These are phyloP conservation scores for Pogonomyrmex californicus DNA, from an alignment of 1,140 invertebrate genomes.

Conservation along the genomic window DNA sequence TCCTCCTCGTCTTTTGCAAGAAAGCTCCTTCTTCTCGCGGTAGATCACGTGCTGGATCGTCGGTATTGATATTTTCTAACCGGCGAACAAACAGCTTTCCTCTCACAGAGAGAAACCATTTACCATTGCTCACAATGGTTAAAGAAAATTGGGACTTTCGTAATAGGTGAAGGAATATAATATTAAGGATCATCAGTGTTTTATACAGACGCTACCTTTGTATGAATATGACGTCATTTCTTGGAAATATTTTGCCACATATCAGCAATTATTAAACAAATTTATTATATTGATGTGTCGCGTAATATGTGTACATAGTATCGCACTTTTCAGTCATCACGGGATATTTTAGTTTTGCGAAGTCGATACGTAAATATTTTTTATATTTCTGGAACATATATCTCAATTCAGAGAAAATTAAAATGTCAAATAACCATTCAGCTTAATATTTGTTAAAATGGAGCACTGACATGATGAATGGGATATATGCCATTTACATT, in stretches of 20 bases:
- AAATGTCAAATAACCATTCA: not conserved
- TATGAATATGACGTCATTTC: not conserved
- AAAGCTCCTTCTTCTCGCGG: not conserved
- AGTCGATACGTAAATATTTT: slow-evolving; percentile 9
- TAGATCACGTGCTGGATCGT: not conserved
- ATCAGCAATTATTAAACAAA: not conserved
- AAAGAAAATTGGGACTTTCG: slow-evolving; percentile 23
- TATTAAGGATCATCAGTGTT: not conserved
- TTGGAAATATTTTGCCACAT: not conserved
- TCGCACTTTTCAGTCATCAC: not conserved
- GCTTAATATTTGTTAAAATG: slow-evolving; percentile 28
- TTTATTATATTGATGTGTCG: not conserved
- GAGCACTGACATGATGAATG: slow-evolving; percentile 22
- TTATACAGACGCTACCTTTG: not conserved
- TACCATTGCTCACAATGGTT: slow-evolving; percentile 3
- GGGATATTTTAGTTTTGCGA: not conserved
- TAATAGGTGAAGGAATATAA: not conserved
- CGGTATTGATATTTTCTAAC: slow-evolving; percentile 29
- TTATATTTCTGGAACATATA: not conserved
- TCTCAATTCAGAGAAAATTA: slow-evolving; percentile 39
- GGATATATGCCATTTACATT: slow-evolving; percentile 20
- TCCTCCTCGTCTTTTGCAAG: not conserved
- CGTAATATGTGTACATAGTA: not conserved
- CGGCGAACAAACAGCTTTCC: slow-evolving; percentile 7
- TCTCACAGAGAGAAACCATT: not conserved